Base-by-base conservation (phyloP, 2,888 invertebrate species). In the Lasioglossum leucozonium region DNA sequence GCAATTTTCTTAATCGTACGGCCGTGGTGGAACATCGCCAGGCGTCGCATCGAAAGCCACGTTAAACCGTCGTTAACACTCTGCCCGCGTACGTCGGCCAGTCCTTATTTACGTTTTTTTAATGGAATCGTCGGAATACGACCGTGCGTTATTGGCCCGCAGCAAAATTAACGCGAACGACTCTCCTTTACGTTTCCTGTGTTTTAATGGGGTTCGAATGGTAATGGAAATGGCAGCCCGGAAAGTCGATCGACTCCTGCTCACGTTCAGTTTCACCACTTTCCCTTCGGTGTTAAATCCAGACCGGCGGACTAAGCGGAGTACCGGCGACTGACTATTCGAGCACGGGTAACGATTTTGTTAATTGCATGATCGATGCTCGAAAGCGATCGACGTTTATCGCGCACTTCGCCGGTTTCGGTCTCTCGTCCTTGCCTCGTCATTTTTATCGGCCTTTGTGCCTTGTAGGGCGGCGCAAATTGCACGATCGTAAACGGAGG, bases 181-280 rank as follows among this genome's bases (percentile, higher is more conserved):
- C 42, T 67, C 77, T 77, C 74, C 42, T 80, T 82, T 86, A 86
- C 86, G 86, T 80, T 87, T 81, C 78, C 81, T 81, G 87, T 37
- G 72, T 87, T 85, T 81, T 81, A 87, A 87, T 79, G 75, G 87
- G 51, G 40, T 55, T 72, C 58, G 44, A 81, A 79, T 77, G n/a
- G n/a, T n/a, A n/a, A n/a, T n/a, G n/a, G n/a, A n/a, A n/a, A n/a
- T n/a, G 79, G 81, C 71, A 77, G 47, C 72, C 65, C 86, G 86
- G 86, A 79, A 86, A 86, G 86, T 82, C 88, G 89, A 85, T 88
- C 85, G 80, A 75, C 78, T 81, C 74, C 74, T 81, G 73, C 65
- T 82, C 81, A 79, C 80, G 82, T 87, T 84, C 82, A 81, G 85
- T 89, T 89, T 90, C 90, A 85, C 90, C 90, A 90, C 90, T 89